Conservation (phyloP, 1,140 invertebrate genomes). For the Helicoverpa armigera region DNA sequence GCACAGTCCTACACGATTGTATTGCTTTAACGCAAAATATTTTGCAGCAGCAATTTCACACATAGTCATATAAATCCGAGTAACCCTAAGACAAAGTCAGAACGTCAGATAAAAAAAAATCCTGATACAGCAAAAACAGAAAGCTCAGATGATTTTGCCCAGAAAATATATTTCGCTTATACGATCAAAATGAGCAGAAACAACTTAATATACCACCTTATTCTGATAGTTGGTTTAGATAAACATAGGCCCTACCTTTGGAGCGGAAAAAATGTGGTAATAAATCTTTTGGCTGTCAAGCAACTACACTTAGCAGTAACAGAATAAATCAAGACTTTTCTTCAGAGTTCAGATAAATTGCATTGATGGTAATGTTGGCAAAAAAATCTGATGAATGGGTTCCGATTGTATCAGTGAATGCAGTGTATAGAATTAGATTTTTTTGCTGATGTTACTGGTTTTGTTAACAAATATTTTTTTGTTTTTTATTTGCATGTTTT, state of each 20-base stretch:
- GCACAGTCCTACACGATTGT: no score
- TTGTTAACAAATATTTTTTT: background rate
- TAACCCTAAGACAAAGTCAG: background rate
- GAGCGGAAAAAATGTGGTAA: conserved; percentile 62
- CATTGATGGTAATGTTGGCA: conserved; percentile 38
- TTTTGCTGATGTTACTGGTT: background rate
- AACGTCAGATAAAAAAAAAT: background rate
- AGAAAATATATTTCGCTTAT: conserved; percentile 21
- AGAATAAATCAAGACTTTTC: conserved; percentile 59
- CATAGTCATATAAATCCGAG: no score
- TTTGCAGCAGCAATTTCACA: no score
- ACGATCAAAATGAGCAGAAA: conserved; percentile 13
- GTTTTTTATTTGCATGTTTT: background rate
- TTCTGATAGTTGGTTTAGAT: conserved; percentile 37
- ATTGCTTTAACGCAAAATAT: no score
- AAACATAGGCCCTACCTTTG: conserved; percentile 56
- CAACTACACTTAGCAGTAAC: conserved; percentile 56
- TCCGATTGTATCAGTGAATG: background rate
- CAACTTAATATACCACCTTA: conserved; percentile 24
- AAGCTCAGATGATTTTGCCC: background rate
- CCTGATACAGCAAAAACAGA: background rate
- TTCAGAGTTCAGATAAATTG: conserved; percentile 48
- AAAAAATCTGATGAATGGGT: conserved; percentile 13
- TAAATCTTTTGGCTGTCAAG: conserved; percentile 68
- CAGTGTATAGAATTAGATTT: background rate